A percentile compares a stretch with the other conserved stretches of the same genome.
Conservation (phyloP, 2,113 vertebrate genomes). For the Silurus asotus region DNA sequence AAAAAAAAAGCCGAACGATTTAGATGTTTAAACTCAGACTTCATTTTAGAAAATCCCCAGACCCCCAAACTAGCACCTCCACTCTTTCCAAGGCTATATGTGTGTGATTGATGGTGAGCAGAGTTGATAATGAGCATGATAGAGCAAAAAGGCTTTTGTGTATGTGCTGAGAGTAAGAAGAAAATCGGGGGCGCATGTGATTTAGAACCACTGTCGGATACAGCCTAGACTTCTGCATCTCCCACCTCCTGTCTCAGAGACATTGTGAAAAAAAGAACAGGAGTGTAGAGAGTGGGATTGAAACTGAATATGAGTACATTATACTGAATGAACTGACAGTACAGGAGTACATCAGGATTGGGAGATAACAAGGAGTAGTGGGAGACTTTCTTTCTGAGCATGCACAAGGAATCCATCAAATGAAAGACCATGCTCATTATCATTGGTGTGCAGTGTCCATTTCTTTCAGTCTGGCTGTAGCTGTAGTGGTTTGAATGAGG, state of each 20-base stretch:
- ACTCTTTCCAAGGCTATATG: conserved; percentile 9
- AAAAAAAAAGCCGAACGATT: conserved; percentile 11
- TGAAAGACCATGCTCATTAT: neutral
- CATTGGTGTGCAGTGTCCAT: neutral
- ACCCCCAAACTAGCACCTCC: conserved; percentile 30
- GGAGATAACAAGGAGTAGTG: neutral
- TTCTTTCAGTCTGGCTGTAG: neutral
- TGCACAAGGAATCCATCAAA: neutral
- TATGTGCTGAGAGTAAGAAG: neutral
- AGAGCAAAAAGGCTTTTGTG: neutral
- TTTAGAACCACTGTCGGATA: conserved; percentile 32
- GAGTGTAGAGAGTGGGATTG: neutral
- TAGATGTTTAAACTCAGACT: conserved; percentile 38
- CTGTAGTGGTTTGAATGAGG: neutral
- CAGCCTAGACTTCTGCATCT: conserved; percentile 25
- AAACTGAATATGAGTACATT: neutral
- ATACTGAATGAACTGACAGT: neutral
- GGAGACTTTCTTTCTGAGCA: neutral
- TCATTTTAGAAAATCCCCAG: conserved; percentile 33
- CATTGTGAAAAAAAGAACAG: neutral
- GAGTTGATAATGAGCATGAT: conserved; percentile 1
- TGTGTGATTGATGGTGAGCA: conserved; percentile 28
- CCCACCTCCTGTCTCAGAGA: conserved; percentile 30
- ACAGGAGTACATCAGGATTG: neutral
- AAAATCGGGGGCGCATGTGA: neutral